Conservation (phyloP, 2,797 vertebrate species). For the Artibeus jamaicensis region DNA sequence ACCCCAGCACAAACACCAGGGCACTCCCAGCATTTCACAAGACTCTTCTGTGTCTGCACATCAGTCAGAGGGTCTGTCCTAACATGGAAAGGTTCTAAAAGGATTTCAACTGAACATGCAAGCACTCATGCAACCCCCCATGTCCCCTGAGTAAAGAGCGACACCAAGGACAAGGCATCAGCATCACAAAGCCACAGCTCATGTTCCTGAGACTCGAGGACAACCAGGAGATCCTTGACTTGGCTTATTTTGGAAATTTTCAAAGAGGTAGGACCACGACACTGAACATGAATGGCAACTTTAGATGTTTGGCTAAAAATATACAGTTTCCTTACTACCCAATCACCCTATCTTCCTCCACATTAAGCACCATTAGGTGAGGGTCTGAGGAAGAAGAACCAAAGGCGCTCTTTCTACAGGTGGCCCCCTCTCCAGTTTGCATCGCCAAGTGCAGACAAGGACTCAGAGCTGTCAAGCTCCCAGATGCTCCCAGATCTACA, state of each 20-base stretch:
- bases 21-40: background rate
- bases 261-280: background rate
- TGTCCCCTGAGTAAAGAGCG: background rate
- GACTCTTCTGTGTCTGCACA: background rate
- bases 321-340: background rate
- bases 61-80: background rate
- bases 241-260: background rate
- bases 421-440: background rate
- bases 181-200: background rate
- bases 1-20: background rate
- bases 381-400: background rate
- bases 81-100: background rate
- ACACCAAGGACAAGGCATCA: background rate
- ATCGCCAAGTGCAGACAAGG: background rate
- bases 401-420: background rate
- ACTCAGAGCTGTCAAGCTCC: background rate
- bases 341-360: background rate
- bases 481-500: background rate
- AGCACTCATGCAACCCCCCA: accelerated
- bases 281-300: background rate
- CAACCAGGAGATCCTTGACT: background rate
- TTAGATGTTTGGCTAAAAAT: background rate
- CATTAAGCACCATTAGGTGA: background rate
- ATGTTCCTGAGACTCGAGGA: background rate
- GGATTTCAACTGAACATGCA: background rate